Conservation (phyloP, 2,113 vertebrate species). For the Amphilophus citrinellus region DNA sequence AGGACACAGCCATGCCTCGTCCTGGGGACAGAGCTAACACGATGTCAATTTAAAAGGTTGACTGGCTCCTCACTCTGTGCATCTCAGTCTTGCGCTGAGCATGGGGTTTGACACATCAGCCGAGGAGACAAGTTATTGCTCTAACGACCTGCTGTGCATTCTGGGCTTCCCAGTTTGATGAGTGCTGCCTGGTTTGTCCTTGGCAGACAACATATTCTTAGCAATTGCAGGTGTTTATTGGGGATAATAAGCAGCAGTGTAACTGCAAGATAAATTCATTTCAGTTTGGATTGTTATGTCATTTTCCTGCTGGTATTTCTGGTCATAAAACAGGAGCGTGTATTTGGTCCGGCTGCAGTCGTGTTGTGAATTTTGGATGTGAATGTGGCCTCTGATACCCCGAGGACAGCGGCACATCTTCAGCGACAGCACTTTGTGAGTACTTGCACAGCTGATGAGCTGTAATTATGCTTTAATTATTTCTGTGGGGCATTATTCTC, state of each 20-base stretch:
- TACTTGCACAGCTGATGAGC: conserved; percentile 80
- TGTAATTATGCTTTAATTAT: conserved; percentile 84
- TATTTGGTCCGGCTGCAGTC: conserved; percentile 23
- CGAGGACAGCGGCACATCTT: conserved; percentile 65
- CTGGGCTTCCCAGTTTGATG: conserved; percentile 17
- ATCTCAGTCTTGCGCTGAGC: conserved; percentile 14
- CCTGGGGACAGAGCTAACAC: conserved; percentile 59
- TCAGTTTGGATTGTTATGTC: not conserved
- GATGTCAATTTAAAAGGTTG: conserved; percentile 59
- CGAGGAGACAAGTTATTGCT: conserved; percentile 58
- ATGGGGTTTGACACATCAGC: conserved; percentile 43
- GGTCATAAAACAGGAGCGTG: conserved; percentile 21
- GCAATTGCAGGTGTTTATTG: conserved; percentile 44
- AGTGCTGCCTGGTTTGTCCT: conserved; percentile 41
- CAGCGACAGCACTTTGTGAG: conserved; percentile 79
- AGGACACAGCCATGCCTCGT: conserved; percentile 7
- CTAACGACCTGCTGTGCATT: conserved; percentile 62
- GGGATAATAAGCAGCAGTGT: conserved; percentile 30
- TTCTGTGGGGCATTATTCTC: conserved; percentile 79
- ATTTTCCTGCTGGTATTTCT: conserved; percentile 19
- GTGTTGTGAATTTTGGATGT: conserved; percentile 26
- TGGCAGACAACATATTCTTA: conserved; percentile 48
- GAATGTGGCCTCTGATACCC: conserved; percentile 51
- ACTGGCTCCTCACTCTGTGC: conserved; percentile 46
- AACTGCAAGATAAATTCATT: not conserved